Conservation (phyloP, 2,113 vertebrate genomes). For the Sapayoa aenigma region DNA sequence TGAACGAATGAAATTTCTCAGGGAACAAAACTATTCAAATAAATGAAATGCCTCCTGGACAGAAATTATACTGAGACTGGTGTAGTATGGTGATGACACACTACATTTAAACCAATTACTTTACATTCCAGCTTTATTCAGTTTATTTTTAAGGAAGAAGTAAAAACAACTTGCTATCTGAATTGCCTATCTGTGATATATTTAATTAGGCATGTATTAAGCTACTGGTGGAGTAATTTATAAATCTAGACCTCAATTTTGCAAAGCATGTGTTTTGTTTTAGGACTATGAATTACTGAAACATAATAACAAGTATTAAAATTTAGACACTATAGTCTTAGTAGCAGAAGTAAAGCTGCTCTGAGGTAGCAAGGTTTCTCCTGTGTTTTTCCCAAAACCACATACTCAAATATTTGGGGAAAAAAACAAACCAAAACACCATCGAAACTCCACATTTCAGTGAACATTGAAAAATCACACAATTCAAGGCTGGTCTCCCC, state of each 20-base stretch:
- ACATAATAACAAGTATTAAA: background rate
- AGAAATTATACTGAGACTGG: background rate
- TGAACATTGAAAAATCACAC: background rate
- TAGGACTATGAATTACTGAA: background rate
- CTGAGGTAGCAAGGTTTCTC: background rate
- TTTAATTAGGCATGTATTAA: background rate
- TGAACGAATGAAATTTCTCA: background rate
- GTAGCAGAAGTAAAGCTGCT: background rate
- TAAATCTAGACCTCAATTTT: background rate
- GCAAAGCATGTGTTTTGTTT: background rate
- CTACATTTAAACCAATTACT: background rate
- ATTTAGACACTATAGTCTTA: background rate
- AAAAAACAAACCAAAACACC: background rate
- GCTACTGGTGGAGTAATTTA: background rate
- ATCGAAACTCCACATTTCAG: background rate
- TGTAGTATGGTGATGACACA: background rate
- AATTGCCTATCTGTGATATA: background rate
- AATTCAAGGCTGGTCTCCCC: background rate
- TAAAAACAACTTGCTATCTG: background rate
- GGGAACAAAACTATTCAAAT: background rate
- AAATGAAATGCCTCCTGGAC: background rate
- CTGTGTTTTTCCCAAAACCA: background rate
- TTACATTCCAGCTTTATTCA: background rate
- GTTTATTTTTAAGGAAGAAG: background rate
- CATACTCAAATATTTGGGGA: background rate